Conservation (phyloP, 2,888 invertebrate genomes). For the Bembecia ichneumoniformis region DNA sequence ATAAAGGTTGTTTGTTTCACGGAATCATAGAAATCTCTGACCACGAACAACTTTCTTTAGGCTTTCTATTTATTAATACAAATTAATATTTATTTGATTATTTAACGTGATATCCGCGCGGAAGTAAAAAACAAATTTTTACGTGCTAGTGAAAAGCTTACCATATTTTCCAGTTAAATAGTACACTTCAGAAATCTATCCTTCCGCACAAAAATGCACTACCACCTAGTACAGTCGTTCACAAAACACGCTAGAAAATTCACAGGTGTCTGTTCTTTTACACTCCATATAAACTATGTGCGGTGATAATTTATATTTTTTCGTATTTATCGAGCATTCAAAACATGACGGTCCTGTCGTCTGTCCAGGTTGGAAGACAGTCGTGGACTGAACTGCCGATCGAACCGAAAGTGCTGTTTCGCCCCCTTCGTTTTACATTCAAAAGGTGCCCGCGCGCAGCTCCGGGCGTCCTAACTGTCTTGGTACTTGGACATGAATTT, state of each 20-base stretch:
- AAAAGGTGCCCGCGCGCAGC: slow-evolving; percentile 43
- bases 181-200: slow-evolving; percentile 23
- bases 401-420: slow-evolving; percentile 47
- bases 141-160: slow-evolving; percentile 23
- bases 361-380: slow-evolving; percentile 57
- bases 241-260: slow-evolving; percentile 16
- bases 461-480: slow-evolving; percentile 57
- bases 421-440: slow-evolving; percentile 41
- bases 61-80: slow-evolving; percentile 5
- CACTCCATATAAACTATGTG: not conserved
- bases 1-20: not conserved
- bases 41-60: slow-evolving; percentile 3
- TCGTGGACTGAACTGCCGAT: slow-evolving; percentile 54
- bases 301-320: not conserved
- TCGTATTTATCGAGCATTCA: slow-evolving; percentile 20
- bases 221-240: slow-evolving; percentile 29
- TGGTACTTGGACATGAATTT: slow-evolving; percentile 56
- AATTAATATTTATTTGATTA: not conserved
- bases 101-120: not conserved
- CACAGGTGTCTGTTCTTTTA: not conserved
- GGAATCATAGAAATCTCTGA: not conserved
- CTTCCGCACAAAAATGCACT: slow-evolving; percentile 30
- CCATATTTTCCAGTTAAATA: slow-evolving; percentile 46
- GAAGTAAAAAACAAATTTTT: not conserved
- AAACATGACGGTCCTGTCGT: slow-evolving; percentile 50